A percentile compares a stretch with the other conserved stretches of the same genome.
Evolutionary conservation across 2,888 invertebrate species (phyloP).

Genomic region (Palloptera scutellata): DNA sequence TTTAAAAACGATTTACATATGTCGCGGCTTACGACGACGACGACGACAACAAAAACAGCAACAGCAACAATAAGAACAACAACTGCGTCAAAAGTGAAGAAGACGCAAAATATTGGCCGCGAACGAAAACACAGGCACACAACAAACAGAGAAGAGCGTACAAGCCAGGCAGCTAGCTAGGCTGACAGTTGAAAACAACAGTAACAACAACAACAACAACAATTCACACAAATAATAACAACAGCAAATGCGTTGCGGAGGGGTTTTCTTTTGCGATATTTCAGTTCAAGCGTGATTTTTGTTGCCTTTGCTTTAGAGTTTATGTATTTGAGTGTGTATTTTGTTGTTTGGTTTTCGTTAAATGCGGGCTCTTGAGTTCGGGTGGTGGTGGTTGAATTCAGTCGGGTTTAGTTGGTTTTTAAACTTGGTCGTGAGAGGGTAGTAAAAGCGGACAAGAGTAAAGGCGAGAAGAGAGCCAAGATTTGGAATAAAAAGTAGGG

Average conservation of each 20-base stretch:
- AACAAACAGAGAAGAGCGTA: no score
- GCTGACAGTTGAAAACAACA: neutral
- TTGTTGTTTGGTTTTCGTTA: slow-evolving; percentile 35
- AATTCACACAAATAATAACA: neutral
- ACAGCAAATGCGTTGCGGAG: slow-evolving; percentile 14
- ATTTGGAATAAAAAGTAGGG: neutral
- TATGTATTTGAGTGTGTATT: slow-evolving; percentile 30
- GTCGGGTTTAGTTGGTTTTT: slow-evolving; percentile 56
- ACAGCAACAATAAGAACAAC: slow-evolving; percentile 13
- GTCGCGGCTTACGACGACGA: no score
- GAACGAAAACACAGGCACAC: no score
- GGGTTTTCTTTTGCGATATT: slow-evolving; percentile 25
- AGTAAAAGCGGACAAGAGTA: slow-evolving; percentile 40
- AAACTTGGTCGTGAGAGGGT: slow-evolving; percentile 64
- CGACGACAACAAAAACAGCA: slow-evolving; percentile 1
- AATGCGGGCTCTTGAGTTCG: slow-evolving; percentile 43
- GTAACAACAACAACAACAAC: neutral
- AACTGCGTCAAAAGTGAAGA: slow-evolving; percentile 4
- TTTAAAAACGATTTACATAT: no score
- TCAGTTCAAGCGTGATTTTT: slow-evolving; percentile 17
- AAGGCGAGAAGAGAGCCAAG: neutral
- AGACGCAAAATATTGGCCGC: neutral
- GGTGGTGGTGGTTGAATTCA: slow-evolving; percentile 53
- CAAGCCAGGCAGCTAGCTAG: no score
- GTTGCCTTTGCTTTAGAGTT: slow-evolving; percentile 29